These are phyloP conservation scores for Pteronotus mesoamericanus DNA, from an alignment of 2,797 vertebrate species.

Conservation along the genomic window DNA sequence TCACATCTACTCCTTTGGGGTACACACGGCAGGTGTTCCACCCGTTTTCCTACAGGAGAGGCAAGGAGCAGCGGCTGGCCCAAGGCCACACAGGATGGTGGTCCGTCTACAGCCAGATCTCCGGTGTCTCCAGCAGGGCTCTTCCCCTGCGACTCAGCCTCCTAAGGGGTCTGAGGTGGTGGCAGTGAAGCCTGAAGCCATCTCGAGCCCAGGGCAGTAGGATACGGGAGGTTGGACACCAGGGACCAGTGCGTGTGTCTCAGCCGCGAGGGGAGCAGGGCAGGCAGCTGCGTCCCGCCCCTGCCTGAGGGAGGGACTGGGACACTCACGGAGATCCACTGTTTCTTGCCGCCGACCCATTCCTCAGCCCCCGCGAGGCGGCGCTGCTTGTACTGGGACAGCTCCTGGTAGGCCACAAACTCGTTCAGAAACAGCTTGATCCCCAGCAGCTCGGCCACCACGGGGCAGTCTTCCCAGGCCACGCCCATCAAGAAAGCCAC, in stretches of 20 bases:
- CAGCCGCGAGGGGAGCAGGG: not conserved
- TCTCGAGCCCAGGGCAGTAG: not conserved
- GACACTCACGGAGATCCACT: conserved; percentile 90
- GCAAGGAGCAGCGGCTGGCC: not conserved
- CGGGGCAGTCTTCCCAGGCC: conserved; percentile 87
- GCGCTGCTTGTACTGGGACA: conserved; percentile 86
- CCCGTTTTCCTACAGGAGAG: not conserved
- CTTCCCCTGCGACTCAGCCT: not conserved
- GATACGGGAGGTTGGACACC: not conserved
- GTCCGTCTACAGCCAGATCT: not conserved
- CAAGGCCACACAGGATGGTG: not conserved
- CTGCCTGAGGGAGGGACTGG: fast-evolving
- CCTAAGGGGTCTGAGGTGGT: not conserved
- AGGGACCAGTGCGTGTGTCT: not conserved
- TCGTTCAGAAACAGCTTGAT: conserved; percentile 96
- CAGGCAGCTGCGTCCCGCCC: not conserved
- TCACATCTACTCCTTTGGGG: not conserved
- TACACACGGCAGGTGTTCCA: fast-evolving
- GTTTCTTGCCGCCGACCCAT: conserved; percentile 75
- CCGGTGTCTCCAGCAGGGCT: not conserved
- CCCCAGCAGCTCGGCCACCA: conserved; percentile 92
- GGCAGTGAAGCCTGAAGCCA: not conserved
- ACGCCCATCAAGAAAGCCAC: conserved; percentile 95
- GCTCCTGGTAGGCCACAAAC: conserved; percentile 92
- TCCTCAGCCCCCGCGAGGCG: conserved; percentile 85